Evolutionary conservation across 2,888 invertebrate species (phyloP), one percentile per base, ranked within the genome.

Genomic region (Drosophila falleni): DNA sequence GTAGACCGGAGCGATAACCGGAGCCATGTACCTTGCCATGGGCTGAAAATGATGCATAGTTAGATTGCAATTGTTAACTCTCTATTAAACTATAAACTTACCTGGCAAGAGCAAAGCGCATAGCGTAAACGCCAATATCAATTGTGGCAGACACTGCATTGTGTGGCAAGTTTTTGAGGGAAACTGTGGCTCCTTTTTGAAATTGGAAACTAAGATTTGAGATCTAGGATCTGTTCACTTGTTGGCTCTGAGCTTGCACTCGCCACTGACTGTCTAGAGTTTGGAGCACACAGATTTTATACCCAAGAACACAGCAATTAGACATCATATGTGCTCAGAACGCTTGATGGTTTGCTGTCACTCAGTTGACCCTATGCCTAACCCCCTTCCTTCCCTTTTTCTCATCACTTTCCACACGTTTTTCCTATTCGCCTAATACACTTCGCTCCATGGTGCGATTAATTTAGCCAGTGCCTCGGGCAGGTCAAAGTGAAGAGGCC

Each of bases 191-290:
- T 74, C 71, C 75, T 75, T 37, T 6, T 9, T 13, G 1, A 13
- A 3, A 13, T 11, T 35, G n/a, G n/a, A 5, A 29, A 31, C 3
- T 47, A 6, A 0, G n/a, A n/a, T 13, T 4, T 33, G 33, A 1
- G 33, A 11, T 16, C 29, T n/a, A 11, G 26, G 41, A 15, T 10
- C 41, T 41, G 16, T 5, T 16, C 39, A 71, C 78, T 83, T 78
- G 81, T 81, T 84, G 74, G 58, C 86, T 79, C 65, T 64, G 88
- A 80, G 80, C 62, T 80, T 61, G 67, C 56, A 85, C 70, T 88
- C 55, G 78, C 69, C 84, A 84, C 89, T 86, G 89, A 86, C 85
- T 87, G 89, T 79, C 70, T 59, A 37, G 33, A 60, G 56, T 54
- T 59, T 54, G 70, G 31, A 39, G 54, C 63, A 47, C 58, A 49